phyloP scores from a whole-genome alignment of 2,888 invertebrate species.

The Ophion ellenae region DNA sequence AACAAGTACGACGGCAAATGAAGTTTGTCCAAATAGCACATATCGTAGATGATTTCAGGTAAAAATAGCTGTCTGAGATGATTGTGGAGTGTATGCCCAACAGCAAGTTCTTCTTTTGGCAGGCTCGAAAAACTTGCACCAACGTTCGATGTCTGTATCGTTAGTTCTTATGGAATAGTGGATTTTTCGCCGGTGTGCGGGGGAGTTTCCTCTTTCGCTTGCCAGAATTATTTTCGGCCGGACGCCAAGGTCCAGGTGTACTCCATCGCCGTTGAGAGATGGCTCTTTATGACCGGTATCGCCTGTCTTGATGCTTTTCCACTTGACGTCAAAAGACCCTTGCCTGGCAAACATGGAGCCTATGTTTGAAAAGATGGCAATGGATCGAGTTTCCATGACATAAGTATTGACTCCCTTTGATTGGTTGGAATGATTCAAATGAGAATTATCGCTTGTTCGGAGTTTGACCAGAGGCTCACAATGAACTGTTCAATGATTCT shows the following conservation, averaged over 20 bases:
- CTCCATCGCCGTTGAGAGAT: not conserved
- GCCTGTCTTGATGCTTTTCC: not conserved
- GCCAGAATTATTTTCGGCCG: constrained; percentile 1
- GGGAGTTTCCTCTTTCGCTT: not conserved
- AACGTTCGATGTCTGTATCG: not conserved
- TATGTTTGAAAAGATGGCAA: not conserved
- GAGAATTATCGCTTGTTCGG: not conserved
- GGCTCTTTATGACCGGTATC: not conserved
- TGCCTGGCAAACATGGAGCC: not conserved
- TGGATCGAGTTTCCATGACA: not conserved
- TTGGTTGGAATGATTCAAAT: too few relatives aligned
- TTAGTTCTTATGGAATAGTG: not conserved
- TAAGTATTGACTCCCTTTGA: too few relatives aligned
- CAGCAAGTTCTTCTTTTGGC: not conserved
- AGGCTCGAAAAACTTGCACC: not conserved
- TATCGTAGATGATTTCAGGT: too few relatives aligned
- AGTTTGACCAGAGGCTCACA: not conserved
- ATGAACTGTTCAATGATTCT: not conserved
- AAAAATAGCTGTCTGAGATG: too few relatives aligned
- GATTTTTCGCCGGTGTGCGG: not conserved
- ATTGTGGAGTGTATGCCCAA: not conserved
- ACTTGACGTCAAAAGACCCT: not conserved
- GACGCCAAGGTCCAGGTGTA: not conserved
- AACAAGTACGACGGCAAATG: not conserved
- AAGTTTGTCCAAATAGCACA: not conserved